Percentiles rank a stretch among this genome's conserved stretches.
These are phyloP conservation scores for Dichetophora obliterata DNA, from an alignment of 2,888 invertebrate species.

Conservation along the genomic window DNA sequence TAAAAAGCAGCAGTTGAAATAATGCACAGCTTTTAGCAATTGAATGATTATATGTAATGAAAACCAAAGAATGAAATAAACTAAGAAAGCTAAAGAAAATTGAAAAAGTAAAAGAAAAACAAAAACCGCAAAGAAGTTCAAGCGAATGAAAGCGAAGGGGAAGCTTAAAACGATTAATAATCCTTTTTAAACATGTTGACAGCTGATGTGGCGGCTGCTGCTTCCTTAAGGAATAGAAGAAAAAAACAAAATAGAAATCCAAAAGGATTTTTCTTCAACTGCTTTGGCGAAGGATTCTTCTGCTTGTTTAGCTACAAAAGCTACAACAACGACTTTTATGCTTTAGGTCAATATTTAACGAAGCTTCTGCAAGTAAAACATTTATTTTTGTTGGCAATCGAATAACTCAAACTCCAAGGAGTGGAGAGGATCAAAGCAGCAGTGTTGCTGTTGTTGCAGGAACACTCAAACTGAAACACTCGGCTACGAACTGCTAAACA, in stretches of 20 bases:
- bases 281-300: neutral
- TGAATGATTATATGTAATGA: neutral
- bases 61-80: neutral
- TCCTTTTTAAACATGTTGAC: slow-evolving; percentile 35
- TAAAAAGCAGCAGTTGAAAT: neutral
- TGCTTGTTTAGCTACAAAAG: neutral
- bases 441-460: neutral
- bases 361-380: slow-evolving; percentile 25
- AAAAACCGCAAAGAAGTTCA: neutral
- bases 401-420: neutral
- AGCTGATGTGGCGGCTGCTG: neutral
- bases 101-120: neutral
- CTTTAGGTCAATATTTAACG: slow-evolving; percentile 35
- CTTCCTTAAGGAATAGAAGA: neutral
- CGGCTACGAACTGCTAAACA: slow-evolving; percentile 1
- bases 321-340: slow-evolving; percentile 29
- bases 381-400: slow-evolving; percentile 24
- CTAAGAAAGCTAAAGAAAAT: neutral
- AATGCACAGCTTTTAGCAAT: neutral
- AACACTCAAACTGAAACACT: neutral
- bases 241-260: neutral
- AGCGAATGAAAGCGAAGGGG: neutral
- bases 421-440: neutral
- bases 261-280: neutral
- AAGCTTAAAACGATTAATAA: slow-evolving; percentile 29